phyloP scores from a whole-genome alignment of 2,888 invertebrate genomes.

The Parascotia fuliginaria region DNA sequence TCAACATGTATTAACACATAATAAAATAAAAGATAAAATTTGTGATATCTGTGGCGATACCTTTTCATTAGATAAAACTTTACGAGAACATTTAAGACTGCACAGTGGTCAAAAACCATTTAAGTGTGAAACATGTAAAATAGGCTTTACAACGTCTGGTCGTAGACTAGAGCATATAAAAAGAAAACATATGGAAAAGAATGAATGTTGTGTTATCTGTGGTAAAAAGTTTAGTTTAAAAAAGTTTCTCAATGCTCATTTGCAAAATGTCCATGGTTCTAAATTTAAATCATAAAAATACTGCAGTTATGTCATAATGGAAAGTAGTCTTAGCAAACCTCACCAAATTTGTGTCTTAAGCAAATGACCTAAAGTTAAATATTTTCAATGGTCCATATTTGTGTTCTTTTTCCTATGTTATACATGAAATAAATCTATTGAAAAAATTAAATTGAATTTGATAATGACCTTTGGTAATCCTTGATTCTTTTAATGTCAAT shows the following conservation, averaged over 20 bases:
- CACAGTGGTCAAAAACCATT: slow-evolving; percentile 62
- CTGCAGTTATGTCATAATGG: too few relatives aligned
- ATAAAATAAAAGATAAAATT: slow-evolving; percentile 48
- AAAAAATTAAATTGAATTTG: too few relatives aligned
- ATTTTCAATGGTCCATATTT: too few relatives aligned
- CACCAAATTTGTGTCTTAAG: too few relatives aligned
- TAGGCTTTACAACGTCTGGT: slow-evolving; percentile 61
- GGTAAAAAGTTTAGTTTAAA: slow-evolving; percentile 63
- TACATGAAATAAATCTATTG: too few relatives aligned
- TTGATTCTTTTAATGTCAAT: too few relatives aligned
- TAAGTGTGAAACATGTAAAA: slow-evolving; percentile 58
- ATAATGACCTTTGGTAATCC: too few relatives aligned
- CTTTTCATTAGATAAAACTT: slow-evolving; percentile 60
- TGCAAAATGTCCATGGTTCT: slow-evolving; percentile 53
- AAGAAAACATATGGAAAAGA: slow-evolving; percentile 60
- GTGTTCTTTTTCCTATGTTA: too few relatives aligned
- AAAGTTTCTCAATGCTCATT: slow-evolving; percentile 64
- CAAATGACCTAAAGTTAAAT: too few relatives aligned
- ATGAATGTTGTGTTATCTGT: slow-evolving; percentile 58
- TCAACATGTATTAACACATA: slow-evolving; percentile 56
- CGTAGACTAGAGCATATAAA: slow-evolving; percentile 64
- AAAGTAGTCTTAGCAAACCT: too few relatives aligned
- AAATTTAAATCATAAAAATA: slow-evolving; percentile 7
- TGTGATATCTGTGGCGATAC: slow-evolving; percentile 65
- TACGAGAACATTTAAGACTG: slow-evolving; percentile 59